Evolutionary conservation across 1,140 invertebrate species (phyloP).

Genomic region (Aphelinus certus): DNA sequence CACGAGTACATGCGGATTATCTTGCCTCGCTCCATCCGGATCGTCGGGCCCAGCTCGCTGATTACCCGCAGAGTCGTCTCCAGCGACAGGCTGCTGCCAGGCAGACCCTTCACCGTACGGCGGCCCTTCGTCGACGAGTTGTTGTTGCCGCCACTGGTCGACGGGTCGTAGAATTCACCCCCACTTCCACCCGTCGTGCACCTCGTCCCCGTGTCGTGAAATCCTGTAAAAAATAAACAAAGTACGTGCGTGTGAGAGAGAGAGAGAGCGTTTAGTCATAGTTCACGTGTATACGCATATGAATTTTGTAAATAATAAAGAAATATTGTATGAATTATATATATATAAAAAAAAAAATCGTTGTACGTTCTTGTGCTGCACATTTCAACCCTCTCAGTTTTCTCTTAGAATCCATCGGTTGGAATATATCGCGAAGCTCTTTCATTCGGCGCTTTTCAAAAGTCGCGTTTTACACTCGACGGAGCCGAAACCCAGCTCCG

Average conservation of each 20-base stretch:
- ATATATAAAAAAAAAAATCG: too few relatives aligned
- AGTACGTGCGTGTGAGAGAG: not conserved
- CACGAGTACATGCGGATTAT: conserved; percentile 63
- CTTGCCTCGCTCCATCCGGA: conserved; percentile 61
- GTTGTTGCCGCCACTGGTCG: conserved; percentile 14
- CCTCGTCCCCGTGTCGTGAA: conserved; percentile 30
- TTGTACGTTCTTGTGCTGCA: too few relatives aligned
- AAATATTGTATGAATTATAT: conserved; percentile 8
- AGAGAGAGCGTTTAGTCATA: not conserved
- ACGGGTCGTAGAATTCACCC: conserved; percentile 38
- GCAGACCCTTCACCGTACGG: conserved; percentile 57
- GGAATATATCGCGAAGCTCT: too few relatives aligned
- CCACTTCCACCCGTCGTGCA: conserved; percentile 40
- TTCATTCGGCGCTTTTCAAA: too few relatives aligned
- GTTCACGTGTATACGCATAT: conserved; percentile 15
- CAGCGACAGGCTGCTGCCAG: conserved; percentile 56
- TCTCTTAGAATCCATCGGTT: too few relatives aligned
- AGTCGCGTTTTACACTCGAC: too few relatives aligned
- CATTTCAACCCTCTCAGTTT: too few relatives aligned
- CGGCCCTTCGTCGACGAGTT: conserved; percentile 48
- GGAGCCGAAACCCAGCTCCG: too few relatives aligned
- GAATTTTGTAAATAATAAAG: conserved; percentile 31
- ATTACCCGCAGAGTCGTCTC: conserved; percentile 61
- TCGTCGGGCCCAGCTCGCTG: conserved; percentile 59
- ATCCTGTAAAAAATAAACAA: conserved; percentile 26